Percentiles rank a stretch among this genome's conserved stretches.
Conservation (phyloP, 2,888 invertebrate genomes). For the Sinotaia quadrata region DNA sequence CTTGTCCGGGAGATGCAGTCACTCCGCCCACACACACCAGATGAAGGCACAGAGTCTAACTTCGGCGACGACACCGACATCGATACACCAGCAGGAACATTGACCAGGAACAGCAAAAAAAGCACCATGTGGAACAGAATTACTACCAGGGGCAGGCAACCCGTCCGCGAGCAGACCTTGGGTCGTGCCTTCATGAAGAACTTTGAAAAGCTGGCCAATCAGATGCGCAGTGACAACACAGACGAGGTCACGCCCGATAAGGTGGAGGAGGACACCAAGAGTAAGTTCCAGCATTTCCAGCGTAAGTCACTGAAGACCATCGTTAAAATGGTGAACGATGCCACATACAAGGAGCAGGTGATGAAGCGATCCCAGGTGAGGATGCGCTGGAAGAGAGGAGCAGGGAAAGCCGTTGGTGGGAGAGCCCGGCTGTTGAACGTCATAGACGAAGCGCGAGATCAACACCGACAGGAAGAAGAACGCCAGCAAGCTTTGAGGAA, state of each 20-base stretch:
- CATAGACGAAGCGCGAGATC: no score
- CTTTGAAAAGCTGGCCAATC: conserved; percentile 40
- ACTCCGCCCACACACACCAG: conserved; percentile 14
- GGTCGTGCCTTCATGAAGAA: conserved; percentile 50
- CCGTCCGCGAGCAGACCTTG: conserved; percentile 36
- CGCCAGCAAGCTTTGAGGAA: no score
- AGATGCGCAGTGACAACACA: conserved; percentile 37
- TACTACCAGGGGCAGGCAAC: background rate
- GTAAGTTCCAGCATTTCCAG: conserved; percentile 37
- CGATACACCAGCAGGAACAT: background rate
- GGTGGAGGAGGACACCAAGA: conserved; percentile 3
- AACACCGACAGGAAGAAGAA: no score
- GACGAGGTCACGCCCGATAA: conserved; percentile 18
- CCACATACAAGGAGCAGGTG: conserved; percentile 23
- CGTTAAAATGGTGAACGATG: conserved; percentile 36
- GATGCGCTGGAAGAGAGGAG: conserved; percentile 1
- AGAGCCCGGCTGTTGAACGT: background rate
- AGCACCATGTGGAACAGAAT: conserved; percentile 26
- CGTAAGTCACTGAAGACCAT: conserved; percentile 39
- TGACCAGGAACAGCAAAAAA: background rate
- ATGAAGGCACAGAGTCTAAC: conserved; percentile 5
- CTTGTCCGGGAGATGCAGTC: conserved; percentile 37
- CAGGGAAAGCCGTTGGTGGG: conserved; percentile 4
- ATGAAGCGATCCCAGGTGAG: conserved; percentile 21
- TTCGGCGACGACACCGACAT: conserved; percentile 12